Conservation (phyloP, 2,888 invertebrate species). For the Quadriops clusia region DNA sequence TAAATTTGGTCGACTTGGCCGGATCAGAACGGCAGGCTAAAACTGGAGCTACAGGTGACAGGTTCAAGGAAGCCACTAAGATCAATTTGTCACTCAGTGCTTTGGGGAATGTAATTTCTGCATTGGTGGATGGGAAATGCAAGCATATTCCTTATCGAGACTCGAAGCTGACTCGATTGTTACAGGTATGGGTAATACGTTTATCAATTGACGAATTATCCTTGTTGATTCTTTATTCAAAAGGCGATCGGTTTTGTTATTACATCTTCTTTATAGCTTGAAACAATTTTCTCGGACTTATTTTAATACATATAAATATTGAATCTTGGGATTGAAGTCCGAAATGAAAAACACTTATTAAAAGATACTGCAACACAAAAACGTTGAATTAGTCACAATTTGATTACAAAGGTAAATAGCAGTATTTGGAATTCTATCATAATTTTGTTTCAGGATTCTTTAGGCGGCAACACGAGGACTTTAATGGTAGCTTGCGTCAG, state of each 20-base stretch:
- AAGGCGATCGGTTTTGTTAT: no score
- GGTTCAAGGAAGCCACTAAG: conserved; percentile 80
- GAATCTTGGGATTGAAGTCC: no score
- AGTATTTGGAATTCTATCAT: conserved; percentile 5
- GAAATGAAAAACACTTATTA: no score
- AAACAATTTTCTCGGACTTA: no score
- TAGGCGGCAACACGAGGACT: conserved; percentile 81
- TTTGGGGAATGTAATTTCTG: conserved; percentile 81
- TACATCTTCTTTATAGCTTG: no score
- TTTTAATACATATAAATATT: no score
- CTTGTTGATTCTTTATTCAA: no score
- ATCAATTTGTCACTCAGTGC: conserved; percentile 81
- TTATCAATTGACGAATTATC: no score
- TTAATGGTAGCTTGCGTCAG: conserved; percentile 80
- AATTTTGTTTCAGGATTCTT: conserved; percentile 46
- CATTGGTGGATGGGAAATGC: conserved; percentile 70
- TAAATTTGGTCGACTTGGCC: conserved; percentile 81
- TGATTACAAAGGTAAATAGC: no score
- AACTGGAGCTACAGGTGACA: conserved; percentile 71
- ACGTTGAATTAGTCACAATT: no score
- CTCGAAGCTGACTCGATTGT: conserved; percentile 69
- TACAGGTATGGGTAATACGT: conserved; percentile 42
- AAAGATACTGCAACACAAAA: no score
- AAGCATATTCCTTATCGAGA: conserved; percentile 75
- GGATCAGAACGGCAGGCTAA: conserved; percentile 80